These are phyloP conservation scores for Colletes latitarsis DNA, from an alignment of 1,140 invertebrate species.

Conservation along the genomic window DNA sequence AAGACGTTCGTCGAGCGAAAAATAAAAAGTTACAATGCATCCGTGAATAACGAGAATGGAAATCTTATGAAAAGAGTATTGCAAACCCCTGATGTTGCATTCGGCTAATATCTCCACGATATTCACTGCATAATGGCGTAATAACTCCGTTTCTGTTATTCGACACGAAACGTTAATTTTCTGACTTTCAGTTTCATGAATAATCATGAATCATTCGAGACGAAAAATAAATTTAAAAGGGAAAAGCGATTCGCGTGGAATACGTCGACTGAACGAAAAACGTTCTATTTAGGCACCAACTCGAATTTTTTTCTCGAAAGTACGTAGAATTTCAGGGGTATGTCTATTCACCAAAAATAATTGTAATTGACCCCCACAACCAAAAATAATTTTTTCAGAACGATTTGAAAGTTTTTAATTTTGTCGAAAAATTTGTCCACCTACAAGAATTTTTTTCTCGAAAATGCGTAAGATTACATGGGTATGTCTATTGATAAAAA, in stretches of 20 bases:
- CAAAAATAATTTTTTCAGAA: too few relatives aligned
- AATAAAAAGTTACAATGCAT: neutral
- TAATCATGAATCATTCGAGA: conserved; percentile 5
- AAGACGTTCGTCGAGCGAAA: too few relatives aligned
- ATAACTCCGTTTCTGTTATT: conserved; percentile 8
- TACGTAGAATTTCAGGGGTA: too few relatives aligned
- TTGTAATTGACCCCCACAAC: too few relatives aligned
- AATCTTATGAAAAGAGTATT: neutral
- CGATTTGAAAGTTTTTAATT: too few relatives aligned
- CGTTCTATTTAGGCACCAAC: neutral
- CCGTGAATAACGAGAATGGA: neutral
- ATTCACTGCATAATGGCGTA: neutral
- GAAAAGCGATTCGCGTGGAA: neutral
- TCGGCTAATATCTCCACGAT: neutral
- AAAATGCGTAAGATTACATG: too few relatives aligned
- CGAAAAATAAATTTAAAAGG: neutral
- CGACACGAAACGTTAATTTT: neutral
- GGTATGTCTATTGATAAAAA: too few relatives aligned
- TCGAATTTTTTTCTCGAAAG: too few relatives aligned
- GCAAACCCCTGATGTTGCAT: neutral
- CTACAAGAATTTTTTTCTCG: too few relatives aligned
- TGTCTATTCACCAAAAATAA: too few relatives aligned
- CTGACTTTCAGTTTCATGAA: neutral
- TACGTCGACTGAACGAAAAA: neutral
- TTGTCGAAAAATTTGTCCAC: too few relatives aligned